These are phyloP conservation scores for Dryocosmus kuriphilus DNA, from an alignment of 2,888 invertebrate genomes.

Conservation along the genomic window DNA sequence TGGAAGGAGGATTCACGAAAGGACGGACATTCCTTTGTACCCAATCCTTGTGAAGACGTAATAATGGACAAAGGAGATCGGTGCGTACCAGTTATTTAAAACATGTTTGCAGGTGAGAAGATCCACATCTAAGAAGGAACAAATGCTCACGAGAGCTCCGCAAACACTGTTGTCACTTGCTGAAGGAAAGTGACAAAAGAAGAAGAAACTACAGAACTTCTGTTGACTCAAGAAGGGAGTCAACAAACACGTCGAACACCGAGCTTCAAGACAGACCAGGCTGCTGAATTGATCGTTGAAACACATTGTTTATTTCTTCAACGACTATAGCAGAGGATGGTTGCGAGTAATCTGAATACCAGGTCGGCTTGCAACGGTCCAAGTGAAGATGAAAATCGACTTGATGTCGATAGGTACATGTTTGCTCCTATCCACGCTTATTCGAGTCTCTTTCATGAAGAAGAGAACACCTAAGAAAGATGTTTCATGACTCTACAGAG, in stretches of 20 bases:
- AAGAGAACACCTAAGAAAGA: no score
- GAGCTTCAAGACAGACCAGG: slow-evolving; percentile 18
- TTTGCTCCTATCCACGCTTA: slow-evolving; percentile 63
- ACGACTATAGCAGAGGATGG: background rate
- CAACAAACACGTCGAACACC: no score
- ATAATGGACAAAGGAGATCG: background rate
- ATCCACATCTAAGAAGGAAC: background rate
- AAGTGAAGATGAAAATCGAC: slow-evolving; percentile 58
- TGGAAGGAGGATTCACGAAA: slow-evolving; percentile 41
- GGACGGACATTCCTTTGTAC: slow-evolving; percentile 20
- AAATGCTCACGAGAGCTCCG: slow-evolving; percentile 32
- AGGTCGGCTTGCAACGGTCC: slow-evolving; percentile 38
- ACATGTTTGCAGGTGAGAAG: slow-evolving; percentile 26
- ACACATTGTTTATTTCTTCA: slow-evolving; percentile 10
- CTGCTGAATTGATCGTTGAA: no score
- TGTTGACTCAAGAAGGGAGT: background rate
- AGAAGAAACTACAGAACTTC: background rate
- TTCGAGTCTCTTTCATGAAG: background rate
- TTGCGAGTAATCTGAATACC: background rate
- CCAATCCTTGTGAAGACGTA: background rate
- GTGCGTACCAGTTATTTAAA: slow-evolving; percentile 37
- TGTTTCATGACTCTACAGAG: no score
- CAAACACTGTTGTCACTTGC: slow-evolving; percentile 31
- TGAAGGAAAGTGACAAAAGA: background rate
- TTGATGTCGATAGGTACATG: slow-evolving; percentile 50